Percentiles rank a stretch among this genome's conserved stretches.
Conservation (phyloP, 35 echinoderm and acorn worm species). For the Apostichopus parvimensis region DNA sequence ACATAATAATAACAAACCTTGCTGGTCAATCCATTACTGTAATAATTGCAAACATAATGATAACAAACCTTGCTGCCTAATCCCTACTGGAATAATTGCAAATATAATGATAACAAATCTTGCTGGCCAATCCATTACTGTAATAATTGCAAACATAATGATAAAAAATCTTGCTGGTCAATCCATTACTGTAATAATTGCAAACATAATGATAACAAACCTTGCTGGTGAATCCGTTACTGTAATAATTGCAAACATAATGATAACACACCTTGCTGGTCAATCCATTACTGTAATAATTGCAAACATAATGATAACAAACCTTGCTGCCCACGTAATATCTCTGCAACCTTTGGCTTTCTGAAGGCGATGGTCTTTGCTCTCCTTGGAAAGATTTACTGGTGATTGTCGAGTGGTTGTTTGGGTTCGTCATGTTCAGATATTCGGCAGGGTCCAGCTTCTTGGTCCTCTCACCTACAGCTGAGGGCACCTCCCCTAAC, state of each 20-base stretch:
- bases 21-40: too few species aligned
- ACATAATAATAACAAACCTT: too few species aligned
- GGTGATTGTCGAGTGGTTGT: slow-evolving; percentile 93
- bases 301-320: not conserved
- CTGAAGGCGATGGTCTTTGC: slow-evolving; percentile 76
- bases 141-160: too few species aligned
- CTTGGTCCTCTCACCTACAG: slow-evolving; percentile 65
- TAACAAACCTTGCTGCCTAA: slow-evolving; percentile 60
- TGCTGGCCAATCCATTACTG: too few species aligned
- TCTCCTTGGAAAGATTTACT: slow-evolving; percentile 88
- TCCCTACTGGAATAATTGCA: too few species aligned
- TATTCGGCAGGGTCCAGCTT: slow-evolving; percentile 91
- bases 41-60: too few species aligned
- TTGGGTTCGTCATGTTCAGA: slow-evolving; percentile 93
- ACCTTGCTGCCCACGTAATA: slow-evolving; percentile 85
- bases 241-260: too few species aligned
- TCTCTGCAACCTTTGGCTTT: slow-evolving; percentile 79
- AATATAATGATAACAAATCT: too few species aligned
- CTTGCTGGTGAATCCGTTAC: slow-evolving; percentile 42
- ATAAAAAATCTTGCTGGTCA: too few species aligned
- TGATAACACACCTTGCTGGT: too few species aligned
- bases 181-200: too few species aligned
- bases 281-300: too few species aligned
- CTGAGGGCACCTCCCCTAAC: slow-evolving; percentile 69
- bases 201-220: slow-evolving; percentile 20